Evolutionary conservation across 2,113 vertebrate genomes (phyloP).

Genomic region (human (Homo sapiens)): GRCh38 chr3:71309501-71310000

Average conservation of each 20-base stretch:
- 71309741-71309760: slow-evolving; percentile 55
- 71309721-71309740: slow-evolving; percentile 71
- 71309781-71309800: slow-evolving; percentile 80
- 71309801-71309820: slow-evolving; percentile 74
- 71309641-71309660: slow-evolving; percentile 83
- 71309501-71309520: slow-evolving; percentile 87
- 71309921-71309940: slow-evolving; percentile 55
- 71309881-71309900: slow-evolving; percentile 74
- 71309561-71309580: slow-evolving; percentile 84
- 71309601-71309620: slow-evolving; percentile 85
- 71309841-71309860: slow-evolving; percentile 70
- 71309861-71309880: slow-evolving; percentile 74
- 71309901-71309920: slow-evolving; percentile 60
- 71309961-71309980: background rate
- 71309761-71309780: slow-evolving; percentile 53
- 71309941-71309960: background rate
- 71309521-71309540: slow-evolving; percentile 86
- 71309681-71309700: slow-evolving; percentile 80
- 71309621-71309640: slow-evolving; percentile 87
- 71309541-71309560: slow-evolving; percentile 85
- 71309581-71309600: slow-evolving; percentile 84
- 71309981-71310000: background rate
- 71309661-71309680: slow-evolving; percentile 82
- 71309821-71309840: slow-evolving; percentile 59
- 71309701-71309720: slow-evolving; percentile 77